Base-by-base conservation (phyloP, 2,797 vertebrate species). In the Enteromius afrohamiltoni region DNA sequence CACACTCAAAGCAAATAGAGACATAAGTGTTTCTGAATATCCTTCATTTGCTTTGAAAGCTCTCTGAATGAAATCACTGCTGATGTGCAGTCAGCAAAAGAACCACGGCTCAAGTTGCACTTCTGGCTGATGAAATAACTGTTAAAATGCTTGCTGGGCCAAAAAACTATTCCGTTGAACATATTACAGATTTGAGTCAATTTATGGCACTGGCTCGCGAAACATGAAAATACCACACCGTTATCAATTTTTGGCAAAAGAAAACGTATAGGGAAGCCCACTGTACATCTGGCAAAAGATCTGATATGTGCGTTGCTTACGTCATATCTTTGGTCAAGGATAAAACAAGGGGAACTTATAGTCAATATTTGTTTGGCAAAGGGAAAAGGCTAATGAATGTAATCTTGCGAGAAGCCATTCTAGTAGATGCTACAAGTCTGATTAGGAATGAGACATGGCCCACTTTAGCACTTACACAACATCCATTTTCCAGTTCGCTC, bases 271-370 rank as follows among this genome's bases (percentile, higher is more conserved):
- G 62, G 60, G 45, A 73, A 40, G 34, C 17, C 17, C 31, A 67
- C 6, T n/a, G 9, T 31, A 60, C 17, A 14, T 60, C 40, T 69
- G 45, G 64, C 40, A 49, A 76, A 68, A 42, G 13, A 70, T 77
- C 16, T 29, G 37, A 67, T 49, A 26, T 9, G 19, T 1, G 31
- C 58, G 53, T 40, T 17, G 31, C 34, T 42, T 82, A 49, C 40
- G 31, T 68, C 45, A 68, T 51, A 81, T 86, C 81, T 88, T 88
- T 88, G 87, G 87, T 79, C 64, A 77, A 70, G 80, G 68, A 76
- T 55, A 55, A 83, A 69, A 82, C 49, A 55, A 85, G 53, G 21
- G 40, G 53, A 81, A 79, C 26, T 70, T 69, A 87, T 21, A 60
- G 26, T 55, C 47, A 21, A 71, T 21, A 49, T 71, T 70, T 74